Conservation (phyloP, 2,888 invertebrate species). For the Drosophila gaucha region DNA sequence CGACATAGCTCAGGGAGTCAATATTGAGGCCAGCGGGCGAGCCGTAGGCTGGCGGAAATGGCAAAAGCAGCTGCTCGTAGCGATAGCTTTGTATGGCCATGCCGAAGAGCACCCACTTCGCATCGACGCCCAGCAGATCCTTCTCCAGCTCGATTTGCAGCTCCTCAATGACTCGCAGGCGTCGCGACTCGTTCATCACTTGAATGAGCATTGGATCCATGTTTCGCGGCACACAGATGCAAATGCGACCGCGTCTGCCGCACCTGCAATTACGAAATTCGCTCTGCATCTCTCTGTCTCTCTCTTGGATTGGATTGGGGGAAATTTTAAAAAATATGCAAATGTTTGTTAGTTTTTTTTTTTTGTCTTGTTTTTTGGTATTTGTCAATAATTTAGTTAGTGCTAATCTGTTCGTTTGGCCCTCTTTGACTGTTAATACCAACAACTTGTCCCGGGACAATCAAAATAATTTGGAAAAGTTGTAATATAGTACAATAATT, state of each 20-base stretch:
- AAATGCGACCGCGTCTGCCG: background rate
- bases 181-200: constrained; percentile 15
- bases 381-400: too few species aligned
- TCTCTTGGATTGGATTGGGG: background rate
- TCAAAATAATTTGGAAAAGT: constrained; percentile 6
- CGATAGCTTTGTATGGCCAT: constrained; percentile 28
- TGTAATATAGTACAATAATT: too few species aligned
- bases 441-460: background rate
- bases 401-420: too few species aligned
- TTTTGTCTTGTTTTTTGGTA: too few species aligned
- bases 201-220: constrained; percentile 4
- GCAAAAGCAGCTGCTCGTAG: constrained; percentile 12
- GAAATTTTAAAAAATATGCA: background rate
- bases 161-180: constrained; percentile 6
- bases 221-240: background rate
- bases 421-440: too few species aligned
- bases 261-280: background rate
- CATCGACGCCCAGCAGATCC: constrained; percentile 30
- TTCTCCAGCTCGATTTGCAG: constrained; percentile 6
- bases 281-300: background rate
- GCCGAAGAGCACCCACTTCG: constrained; percentile 32
- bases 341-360: background rate
- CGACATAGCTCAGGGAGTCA: constrained; percentile 1
- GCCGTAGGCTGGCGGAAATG: constrained; percentile 6
- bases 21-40: background rate